These are phyloP conservation scores for Argyra leucocephala DNA, from an alignment of 2,888 invertebrate genomes.

Conservation along the genomic window DNA sequence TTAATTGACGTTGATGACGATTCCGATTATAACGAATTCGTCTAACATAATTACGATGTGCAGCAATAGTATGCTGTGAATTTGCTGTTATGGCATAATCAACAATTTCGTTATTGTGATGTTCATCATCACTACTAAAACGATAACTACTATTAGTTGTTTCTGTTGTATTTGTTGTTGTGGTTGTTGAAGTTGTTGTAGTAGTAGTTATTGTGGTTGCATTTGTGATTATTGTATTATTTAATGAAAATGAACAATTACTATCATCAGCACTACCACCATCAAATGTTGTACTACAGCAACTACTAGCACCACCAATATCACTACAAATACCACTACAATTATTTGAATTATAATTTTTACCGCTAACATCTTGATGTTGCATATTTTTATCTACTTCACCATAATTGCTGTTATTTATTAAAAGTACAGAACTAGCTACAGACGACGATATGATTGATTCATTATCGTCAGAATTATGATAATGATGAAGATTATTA, in stretches of 20 bases:
- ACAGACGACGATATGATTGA: constrained; percentile 10
- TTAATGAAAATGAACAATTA: background rate
- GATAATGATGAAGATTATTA: background rate
- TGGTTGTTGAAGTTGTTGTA: background rate
- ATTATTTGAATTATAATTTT: background rate
- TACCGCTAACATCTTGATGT: background rate
- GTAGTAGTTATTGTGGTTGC: background rate
- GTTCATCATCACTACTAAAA: constrained; percentile 13
- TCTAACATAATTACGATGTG: constrained; percentile 26
- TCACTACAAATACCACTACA: background rate
- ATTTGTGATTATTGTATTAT: constrained; percentile 1
- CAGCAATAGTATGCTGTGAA: constrained; percentile 34
- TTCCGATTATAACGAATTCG: constrained; percentile 10
- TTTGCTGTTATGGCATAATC: constrained; percentile 30
- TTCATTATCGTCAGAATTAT: constrained; percentile 9
- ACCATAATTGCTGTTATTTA: background rate
- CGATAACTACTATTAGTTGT: constrained; percentile 15
- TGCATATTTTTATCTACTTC: background rate
- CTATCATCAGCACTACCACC: constrained; percentile 7
- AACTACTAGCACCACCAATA: background rate
- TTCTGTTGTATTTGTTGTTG: constrained; percentile 11
- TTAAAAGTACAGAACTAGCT: background rate
- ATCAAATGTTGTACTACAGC: background rate
- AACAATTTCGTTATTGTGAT: constrained; percentile 24
- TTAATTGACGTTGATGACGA: background rate